Conservation (phyloP, 2,113 vertebrate genomes). For the Thamnophis sirtalis region DNA sequence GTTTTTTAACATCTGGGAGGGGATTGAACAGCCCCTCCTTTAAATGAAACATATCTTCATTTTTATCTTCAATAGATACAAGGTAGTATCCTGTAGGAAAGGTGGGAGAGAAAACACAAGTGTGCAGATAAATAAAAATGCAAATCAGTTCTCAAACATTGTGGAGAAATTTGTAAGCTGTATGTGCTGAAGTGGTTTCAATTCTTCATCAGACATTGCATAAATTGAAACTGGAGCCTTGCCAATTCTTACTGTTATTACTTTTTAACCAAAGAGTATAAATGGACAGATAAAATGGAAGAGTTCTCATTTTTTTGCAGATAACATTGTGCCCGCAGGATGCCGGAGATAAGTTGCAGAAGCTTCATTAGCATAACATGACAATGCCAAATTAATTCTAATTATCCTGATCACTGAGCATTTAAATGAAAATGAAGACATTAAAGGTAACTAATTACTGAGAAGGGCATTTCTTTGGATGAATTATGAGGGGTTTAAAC, state of each 20-base stretch:
- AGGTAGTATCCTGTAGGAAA: not conserved
- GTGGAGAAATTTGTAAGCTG: conserved; percentile 8
- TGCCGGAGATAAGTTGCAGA: conserved; percentile 68
- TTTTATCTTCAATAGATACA: not conserved
- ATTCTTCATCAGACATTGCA: conserved; percentile 33
- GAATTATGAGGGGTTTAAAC: conserved; percentile 57
- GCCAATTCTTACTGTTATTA: conserved; percentile 42
- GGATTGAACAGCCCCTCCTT: not conserved
- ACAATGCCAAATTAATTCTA: conserved; percentile 83
- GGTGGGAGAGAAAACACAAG: not conserved
- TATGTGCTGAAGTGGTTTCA: not conserved
- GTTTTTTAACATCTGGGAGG: not conserved
- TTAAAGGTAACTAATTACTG: conserved; percentile 84
- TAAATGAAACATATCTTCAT: not conserved
- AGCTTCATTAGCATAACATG: conserved; percentile 71
- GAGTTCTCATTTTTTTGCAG: conserved; percentile 63
- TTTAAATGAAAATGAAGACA: conserved; percentile 84
- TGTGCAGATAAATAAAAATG: not conserved
- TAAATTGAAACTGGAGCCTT: conserved; percentile 41
- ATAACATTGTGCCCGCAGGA: conserved; percentile 66
- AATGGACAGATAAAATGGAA: conserved; percentile 63
- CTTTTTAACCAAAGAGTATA: conserved; percentile 40
- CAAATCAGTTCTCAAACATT: not conserved
- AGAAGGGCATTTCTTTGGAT: conserved; percentile 66
- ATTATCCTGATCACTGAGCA: conserved; percentile 85